Conservation (phyloP, 1,140 invertebrate genomes). For the Lasioglossum albipes region DNA sequence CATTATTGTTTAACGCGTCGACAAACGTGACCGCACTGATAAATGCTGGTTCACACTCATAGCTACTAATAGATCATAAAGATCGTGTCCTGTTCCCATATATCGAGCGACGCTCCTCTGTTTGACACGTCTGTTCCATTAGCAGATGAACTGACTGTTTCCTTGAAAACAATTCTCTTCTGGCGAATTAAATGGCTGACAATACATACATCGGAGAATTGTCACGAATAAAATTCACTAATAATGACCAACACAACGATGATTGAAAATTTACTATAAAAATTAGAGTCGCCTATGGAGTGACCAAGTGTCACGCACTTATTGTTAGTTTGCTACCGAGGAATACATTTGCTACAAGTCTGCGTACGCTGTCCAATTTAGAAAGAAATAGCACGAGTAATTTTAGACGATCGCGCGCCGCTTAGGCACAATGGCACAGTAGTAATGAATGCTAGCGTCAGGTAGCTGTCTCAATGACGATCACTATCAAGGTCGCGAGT, state of each 20-base stretch:
- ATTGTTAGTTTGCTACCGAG: not conserved
- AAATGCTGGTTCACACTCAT: conserved; percentile 49
- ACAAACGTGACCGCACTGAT: not conserved
- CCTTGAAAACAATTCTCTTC: not conserved
- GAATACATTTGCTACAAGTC: not conserved
- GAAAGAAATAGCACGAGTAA: not conserved
- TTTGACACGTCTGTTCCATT: conserved; percentile 46
- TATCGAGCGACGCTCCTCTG: conserved; percentile 27
- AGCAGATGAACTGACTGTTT: conserved; percentile 27
- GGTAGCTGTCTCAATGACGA: conserved; percentile 35
- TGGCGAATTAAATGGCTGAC: not conserved
- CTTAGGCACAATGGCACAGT: not conserved
- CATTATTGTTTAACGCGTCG: not conserved
- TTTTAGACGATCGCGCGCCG: not conserved
- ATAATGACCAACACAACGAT: too few species aligned
- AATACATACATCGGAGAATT: not conserved
- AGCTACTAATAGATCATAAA: conserved; percentile 58
- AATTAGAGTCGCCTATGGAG: too few species aligned
- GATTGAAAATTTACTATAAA: too few species aligned
- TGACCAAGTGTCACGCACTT: too few species aligned
- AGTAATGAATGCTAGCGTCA: conserved; percentile 29
- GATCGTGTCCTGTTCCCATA: conserved; percentile 48
- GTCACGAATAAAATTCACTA: too few species aligned
- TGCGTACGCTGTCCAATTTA: not conserved
- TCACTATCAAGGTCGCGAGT: conserved; percentile 38